phyloP scores from a whole-genome alignment of 2,113 vertebrate species.

The Callaeas wilsoni region DNA sequence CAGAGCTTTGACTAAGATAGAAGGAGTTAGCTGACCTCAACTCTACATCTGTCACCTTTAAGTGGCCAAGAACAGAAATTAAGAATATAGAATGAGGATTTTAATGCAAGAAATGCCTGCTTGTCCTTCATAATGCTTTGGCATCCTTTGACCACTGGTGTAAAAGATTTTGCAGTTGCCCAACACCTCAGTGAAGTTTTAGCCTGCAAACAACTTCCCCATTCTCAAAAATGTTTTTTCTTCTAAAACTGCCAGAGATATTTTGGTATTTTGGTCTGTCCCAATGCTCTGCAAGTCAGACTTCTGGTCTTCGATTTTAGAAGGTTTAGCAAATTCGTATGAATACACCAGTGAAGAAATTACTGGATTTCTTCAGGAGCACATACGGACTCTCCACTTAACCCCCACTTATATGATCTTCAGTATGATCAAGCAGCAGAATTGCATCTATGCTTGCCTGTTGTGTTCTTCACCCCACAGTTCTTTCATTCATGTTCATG shows the following conservation, averaged over 20 bases:
- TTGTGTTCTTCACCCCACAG: neutral
- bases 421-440: neutral
- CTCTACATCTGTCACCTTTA: neutral
- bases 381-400: neutral
- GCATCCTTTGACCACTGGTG: neutral
- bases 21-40: neutral
- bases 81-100: neutral
- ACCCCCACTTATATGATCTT: fast-evolving
- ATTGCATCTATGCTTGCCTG: neutral
- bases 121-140: neutral
- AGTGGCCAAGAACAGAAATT: neutral
- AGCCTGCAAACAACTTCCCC: neutral
- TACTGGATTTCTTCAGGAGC: neutral
- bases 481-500: neutral
- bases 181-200: neutral
- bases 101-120: neutral
- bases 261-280: neutral
- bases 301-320: neutral
- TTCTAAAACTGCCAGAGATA: neutral
- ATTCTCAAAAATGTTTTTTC: neutral
- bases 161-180: neutral
- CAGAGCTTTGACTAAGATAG: neutral
- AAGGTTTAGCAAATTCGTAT: neutral
- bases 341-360: neutral
- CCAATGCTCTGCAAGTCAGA: neutral